These are phyloP conservation scores for Argyresthia goedartella DNA, from an alignment of 2,888 invertebrate genomes.

Conservation along the genomic window DNA sequence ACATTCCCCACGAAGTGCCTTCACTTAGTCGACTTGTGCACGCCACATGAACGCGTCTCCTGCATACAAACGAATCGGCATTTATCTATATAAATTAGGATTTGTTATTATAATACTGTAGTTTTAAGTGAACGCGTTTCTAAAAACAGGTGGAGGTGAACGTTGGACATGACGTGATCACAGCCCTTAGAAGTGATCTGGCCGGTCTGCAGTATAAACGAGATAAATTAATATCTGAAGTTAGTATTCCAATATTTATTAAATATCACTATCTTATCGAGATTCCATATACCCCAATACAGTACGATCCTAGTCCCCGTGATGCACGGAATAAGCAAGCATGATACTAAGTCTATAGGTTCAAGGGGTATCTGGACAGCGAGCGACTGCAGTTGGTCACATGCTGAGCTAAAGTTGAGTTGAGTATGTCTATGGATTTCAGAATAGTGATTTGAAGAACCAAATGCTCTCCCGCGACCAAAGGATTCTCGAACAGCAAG, in stretches of 20 bases:
- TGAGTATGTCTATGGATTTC: constrained; percentile 16
- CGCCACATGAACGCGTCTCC: constrained; percentile 40
- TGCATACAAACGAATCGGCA: constrained; percentile 12
- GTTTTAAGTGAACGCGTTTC: neutral
- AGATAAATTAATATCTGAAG: constrained; percentile 83
- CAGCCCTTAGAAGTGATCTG: constrained; percentile 84
- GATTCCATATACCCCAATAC: neutral
- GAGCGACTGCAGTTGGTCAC: no score
- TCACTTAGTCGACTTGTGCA: constrained; percentile 40
- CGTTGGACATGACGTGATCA: constrained; percentile 76
- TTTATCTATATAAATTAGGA: neutral
- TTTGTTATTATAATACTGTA: neutral
- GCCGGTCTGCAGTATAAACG: constrained; percentile 88
- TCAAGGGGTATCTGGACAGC: no score
- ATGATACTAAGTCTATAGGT: no score
- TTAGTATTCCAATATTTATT: constrained; percentile 35
- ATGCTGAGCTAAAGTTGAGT: no score
- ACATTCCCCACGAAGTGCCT: constrained; percentile 39
- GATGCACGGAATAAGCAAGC: no score
- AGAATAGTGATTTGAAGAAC: constrained; percentile 80
- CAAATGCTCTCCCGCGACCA: constrained; percentile 79
- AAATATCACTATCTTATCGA: neutral
- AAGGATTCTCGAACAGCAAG: constrained; percentile 80
- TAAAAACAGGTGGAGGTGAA: constrained; percentile 68
- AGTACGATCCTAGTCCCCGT: no score